Evolutionary conservation across 2,113 vertebrate genomes (phyloP).

Genomic region (Aplodontia rufa): DNA sequence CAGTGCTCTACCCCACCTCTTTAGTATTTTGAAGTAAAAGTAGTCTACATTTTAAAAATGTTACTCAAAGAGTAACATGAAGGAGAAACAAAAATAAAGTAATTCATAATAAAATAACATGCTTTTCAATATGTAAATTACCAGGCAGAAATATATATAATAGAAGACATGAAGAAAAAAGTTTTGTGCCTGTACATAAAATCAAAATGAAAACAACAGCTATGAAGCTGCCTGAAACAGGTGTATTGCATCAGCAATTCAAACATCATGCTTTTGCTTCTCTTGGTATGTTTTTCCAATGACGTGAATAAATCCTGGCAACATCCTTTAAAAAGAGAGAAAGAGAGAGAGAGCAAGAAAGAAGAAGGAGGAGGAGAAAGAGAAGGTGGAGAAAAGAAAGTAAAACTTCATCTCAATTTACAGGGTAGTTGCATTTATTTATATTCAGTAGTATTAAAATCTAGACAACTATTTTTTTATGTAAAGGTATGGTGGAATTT

Average conservation of each 20-base stretch:
- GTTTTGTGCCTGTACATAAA: not conserved
- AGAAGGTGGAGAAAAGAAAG: not conserved
- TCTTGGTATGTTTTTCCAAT: not conserved
- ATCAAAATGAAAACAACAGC: not conserved
- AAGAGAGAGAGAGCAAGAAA: no score
- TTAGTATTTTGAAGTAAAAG: not conserved
- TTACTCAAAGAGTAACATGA: not conserved
- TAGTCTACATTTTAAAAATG: not conserved
- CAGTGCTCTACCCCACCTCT: not conserved
- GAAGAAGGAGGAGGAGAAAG: no score
- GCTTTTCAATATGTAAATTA: constrained; percentile 25
- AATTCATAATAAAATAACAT: constrained; percentile 7
- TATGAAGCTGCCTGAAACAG: not conserved
- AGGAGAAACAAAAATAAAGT: not conserved
- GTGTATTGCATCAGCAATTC: constrained; percentile 18
- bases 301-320: not conserved
- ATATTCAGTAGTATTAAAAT: not conserved
- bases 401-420: constrained; percentile 1
- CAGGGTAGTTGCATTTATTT: not conserved
- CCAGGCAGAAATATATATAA: not conserved
- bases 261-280: not conserved
- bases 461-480: not conserved
- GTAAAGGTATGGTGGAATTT: not conserved
- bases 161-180: not conserved
- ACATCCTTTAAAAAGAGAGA: not conserved